Base-by-base conservation (phyloP, 1,140 invertebrate genomes). In the Ips nitidus region DNA sequence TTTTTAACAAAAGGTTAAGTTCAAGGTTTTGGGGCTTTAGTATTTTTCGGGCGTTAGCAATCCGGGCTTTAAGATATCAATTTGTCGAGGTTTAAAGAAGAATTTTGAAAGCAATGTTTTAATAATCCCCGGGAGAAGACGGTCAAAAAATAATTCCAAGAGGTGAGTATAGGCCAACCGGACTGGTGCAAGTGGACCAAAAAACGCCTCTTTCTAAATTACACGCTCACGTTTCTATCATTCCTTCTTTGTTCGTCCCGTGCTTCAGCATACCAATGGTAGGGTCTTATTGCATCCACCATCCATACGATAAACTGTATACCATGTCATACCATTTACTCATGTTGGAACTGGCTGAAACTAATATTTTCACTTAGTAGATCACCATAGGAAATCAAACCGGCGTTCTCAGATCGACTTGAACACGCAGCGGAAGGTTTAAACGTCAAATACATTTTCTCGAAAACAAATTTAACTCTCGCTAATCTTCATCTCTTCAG, bases 161-260 rank as follows among this genome's bases (percentile, higher is more conserved):
- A 22, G 22, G 22, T 22, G 22, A 22, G 22, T 22, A 22, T 22
- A 22, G 22, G 22, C 22, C 22, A 22, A 22, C 22, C 22, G 22
- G 22, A 61, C 37, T 52, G 50, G 41, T 55, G 70, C 75, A 74
- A 73, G 73, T 71, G 75, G 71, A 73, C 69, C 71, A 67, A 68
- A 73, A 56, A 73, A 75, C 75, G 74, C 74, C 73, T 62, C 64
- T 57, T 69, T 71, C 68, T 73, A 75, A 75, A 77, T 77, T 77
- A 77, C 74, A 71, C 66, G 69, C 70, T 77, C 75, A 77, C 75
- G 75, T 77, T 77, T 77, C 74, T 77, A 74, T 77, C 75, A 77
- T 75, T 77, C 75, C 71, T 74, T 72, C 74, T 77, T 75, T 75
- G 74, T 77, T 75, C 56, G 73, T 73, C 69, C 64, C 67, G 74